Evolutionary conservation across 2,113 vertebrate species (phyloP).

Genomic region (Percina caprodes): DNA sequence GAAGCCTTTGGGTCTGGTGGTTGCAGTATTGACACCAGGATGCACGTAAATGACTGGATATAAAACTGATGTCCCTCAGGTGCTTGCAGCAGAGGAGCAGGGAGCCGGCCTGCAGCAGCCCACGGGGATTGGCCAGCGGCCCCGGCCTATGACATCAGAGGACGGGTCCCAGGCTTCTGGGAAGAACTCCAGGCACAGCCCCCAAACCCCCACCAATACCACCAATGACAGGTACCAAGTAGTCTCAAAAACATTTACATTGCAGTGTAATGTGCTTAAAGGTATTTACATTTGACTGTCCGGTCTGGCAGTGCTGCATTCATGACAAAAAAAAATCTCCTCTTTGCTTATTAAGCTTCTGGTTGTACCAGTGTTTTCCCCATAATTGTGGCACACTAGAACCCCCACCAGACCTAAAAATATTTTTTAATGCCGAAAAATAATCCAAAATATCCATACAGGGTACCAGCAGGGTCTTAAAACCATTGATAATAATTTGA

Average conservation of each 20-base stretch:
- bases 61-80: slow-evolving; percentile 47
- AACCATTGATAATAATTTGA: too few relatives aligned
- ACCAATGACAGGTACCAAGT: slow-evolving; percentile 82
- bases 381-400: too few relatives aligned
- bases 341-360: background rate
- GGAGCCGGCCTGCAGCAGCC: slow-evolving; percentile 91
- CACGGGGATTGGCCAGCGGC: slow-evolving; percentile 93
- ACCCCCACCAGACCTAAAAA: too few relatives aligned
- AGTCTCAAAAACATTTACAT: background rate
- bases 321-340: background rate
- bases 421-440: too few relatives aligned
- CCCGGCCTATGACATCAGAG: slow-evolving; percentile 87
- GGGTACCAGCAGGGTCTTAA: too few relatives aligned
- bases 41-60: background rate
- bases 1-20: background rate
- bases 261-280: background rate
- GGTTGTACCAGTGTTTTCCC: too few relatives aligned
- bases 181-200: slow-evolving; percentile 75
- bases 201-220: slow-evolving; percentile 19
- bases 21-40: background rate
- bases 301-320: background rate
- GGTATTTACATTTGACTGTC: background rate
- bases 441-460: too few relatives aligned
- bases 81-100: slow-evolving; percentile 90
- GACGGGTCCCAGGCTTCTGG: slow-evolving; percentile 78